phyloP scores from a whole-genome alignment of 2,797 vertebrate species.

The Enteromius fasciolatus region DNA sequence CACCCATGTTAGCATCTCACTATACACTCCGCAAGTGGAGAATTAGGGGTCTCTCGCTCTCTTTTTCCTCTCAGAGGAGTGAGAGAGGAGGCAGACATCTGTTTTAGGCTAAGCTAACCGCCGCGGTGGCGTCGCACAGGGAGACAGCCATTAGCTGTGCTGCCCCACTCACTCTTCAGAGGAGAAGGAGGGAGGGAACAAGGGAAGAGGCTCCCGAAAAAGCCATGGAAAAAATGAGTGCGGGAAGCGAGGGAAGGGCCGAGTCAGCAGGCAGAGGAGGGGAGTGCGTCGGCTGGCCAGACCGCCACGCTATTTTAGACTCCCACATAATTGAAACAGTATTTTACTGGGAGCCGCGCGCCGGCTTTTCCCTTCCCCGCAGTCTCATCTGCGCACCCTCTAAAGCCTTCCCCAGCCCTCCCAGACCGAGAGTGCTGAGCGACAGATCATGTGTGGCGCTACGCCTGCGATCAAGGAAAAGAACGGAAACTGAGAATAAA shows the following conservation, averaged over 20 bases:
- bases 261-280: conserved; percentile 71
- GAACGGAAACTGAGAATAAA: conserved; percentile 41
- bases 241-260: conserved; percentile 71
- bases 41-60: conserved; percentile 38
- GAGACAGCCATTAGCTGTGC: conserved; percentile 80
- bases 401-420: conserved; percentile 52
- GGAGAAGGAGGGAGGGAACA: conserved; percentile 55
- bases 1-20: conserved; percentile 32
- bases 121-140: conserved; percentile 77
- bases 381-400: conserved; percentile 58
- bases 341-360: conserved; percentile 77
- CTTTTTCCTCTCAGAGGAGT: conserved; percentile 62
- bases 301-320: conserved; percentile 89
- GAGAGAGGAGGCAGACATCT: conserved; percentile 80
- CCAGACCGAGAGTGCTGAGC: conserved; percentile 63
- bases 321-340: conserved; percentile 92
- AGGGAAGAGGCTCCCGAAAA: conserved; percentile 72
- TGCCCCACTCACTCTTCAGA: conserved; percentile 78
- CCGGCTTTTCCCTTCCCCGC: conserved; percentile 60
- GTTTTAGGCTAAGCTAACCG: conserved; percentile 83
- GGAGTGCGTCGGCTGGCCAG: conserved; percentile 73
- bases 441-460: conserved; percentile 74
- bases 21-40: conserved; percentile 15
- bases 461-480: conserved; percentile 64
- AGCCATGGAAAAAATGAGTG: conserved; percentile 81